Evolutionary conservation across 2,888 invertebrate species (phyloP).

Genomic region (Drosophila subquinaria): DNA sequence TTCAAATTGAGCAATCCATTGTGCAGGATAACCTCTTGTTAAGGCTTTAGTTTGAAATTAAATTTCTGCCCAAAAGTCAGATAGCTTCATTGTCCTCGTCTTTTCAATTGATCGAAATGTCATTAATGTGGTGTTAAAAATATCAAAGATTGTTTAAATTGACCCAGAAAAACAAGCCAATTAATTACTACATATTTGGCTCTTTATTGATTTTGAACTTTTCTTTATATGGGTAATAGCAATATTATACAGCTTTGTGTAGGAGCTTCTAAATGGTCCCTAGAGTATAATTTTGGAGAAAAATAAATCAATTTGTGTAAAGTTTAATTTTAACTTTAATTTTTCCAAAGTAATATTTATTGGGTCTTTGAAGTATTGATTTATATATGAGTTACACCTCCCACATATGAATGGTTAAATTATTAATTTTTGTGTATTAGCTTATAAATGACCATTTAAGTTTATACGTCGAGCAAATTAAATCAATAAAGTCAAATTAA

Average conservation of each 20-base stretch:
- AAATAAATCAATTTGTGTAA: too few species aligned
- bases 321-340: too few species aligned
- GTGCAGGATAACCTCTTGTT: background rate
- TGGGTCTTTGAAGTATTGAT: conserved; percentile 2
- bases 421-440: background rate
- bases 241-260: too few species aligned
- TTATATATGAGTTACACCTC: background rate
- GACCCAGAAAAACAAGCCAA: background rate
- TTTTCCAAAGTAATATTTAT: background rate
- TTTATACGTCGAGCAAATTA: background rate
- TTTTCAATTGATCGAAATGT: background rate
- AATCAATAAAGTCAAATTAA: conserved; percentile 4
- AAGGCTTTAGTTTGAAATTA: too few species aligned
- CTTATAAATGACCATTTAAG: background rate
- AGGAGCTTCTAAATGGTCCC: background rate
- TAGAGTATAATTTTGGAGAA: too few species aligned
- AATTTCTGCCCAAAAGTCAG: too few species aligned
- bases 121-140: background rate
- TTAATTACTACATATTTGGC: too few species aligned
- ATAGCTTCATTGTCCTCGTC: background rate
- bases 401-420: background rate
- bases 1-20: background rate
- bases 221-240: too few species aligned
- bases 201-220: too few species aligned
- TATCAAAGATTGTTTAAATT: background rate